Conservation (phyloP, 2,113 vertebrate genomes). For the Tachysurus fulvidraco region DNA sequence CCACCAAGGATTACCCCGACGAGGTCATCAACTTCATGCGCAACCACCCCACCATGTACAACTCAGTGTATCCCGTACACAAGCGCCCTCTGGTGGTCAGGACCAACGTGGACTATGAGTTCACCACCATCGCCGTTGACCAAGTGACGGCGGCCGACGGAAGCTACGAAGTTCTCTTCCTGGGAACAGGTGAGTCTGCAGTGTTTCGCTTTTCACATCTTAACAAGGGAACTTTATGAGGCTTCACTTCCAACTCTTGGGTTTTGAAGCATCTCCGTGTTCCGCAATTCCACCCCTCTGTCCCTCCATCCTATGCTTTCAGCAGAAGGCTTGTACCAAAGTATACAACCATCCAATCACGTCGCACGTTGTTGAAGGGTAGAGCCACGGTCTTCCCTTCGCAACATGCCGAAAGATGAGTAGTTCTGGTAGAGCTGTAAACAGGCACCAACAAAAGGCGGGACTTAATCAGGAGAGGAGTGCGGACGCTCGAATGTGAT, state of each 20-base stretch:
- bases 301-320: not conserved
- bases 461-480: conserved; percentile 19
- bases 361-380: conserved; percentile 29
- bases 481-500: not conserved
- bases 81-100: conserved; percentile 93
- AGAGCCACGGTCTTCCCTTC: conserved; percentile 27
- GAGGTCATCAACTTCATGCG: conserved; percentile 99
- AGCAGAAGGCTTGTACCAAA: not conserved
- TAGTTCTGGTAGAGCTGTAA: not conserved
- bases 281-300: not conserved
- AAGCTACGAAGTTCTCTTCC: conserved; percentile 98
- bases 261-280: not conserved
- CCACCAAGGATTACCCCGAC: conserved; percentile 98
- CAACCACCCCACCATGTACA: conserved; percentile 94
- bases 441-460: conserved; percentile 14
- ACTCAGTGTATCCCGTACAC: conserved; percentile 89
- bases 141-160: conserved; percentile 96
- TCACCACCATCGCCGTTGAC: conserved; percentile 95
- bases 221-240: not conserved
- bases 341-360: conserved; percentile 38
- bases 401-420: conserved; percentile 26
- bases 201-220: not conserved
- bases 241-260: not conserved
- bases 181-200: conserved; percentile 87
- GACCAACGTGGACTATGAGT: conserved; percentile 91